Conservation (phyloP, 2,113 vertebrate genomes). For the Colossoma macropomum region DNA sequence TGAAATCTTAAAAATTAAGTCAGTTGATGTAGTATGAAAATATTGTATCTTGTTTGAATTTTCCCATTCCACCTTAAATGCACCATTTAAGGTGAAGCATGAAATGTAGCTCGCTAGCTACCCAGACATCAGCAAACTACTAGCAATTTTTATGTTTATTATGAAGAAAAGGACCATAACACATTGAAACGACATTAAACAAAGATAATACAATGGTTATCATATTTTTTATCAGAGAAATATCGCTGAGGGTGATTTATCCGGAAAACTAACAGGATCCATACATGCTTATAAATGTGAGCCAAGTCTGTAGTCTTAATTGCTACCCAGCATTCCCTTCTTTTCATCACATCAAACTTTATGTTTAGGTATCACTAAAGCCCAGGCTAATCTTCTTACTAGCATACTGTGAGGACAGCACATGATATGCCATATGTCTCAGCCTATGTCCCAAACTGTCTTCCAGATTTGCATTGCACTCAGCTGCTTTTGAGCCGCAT, state of each 20-base stretch:
- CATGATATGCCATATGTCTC: constrained; percentile 38
- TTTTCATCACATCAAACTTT: background rate
- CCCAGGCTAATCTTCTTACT: constrained; percentile 46
- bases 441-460: constrained; percentile 31
- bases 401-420: constrained; percentile 8
- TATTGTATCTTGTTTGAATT: no score
- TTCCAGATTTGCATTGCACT: constrained; percentile 4
- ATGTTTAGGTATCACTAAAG: constrained; percentile 25
- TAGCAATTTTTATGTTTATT: no score
- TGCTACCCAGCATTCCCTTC: background rate
- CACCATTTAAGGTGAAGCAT: no score
- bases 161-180: no score
- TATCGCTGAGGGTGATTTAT: background rate
- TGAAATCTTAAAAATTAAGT: no score
- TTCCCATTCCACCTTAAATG: no score
- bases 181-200: no score
- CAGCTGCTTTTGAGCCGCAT: background rate
- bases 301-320: background rate
- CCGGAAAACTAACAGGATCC: background rate
- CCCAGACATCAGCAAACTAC: no score
- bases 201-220: no score
- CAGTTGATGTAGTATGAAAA: no score
- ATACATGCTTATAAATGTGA: background rate
- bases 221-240: no score
- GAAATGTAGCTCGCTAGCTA: no score